Evolutionary conservation across 2,888 invertebrate genomes (phyloP), one percentile per base, ranked within the genome.

Genomic region (Cremastobaeus sp.): DNA sequence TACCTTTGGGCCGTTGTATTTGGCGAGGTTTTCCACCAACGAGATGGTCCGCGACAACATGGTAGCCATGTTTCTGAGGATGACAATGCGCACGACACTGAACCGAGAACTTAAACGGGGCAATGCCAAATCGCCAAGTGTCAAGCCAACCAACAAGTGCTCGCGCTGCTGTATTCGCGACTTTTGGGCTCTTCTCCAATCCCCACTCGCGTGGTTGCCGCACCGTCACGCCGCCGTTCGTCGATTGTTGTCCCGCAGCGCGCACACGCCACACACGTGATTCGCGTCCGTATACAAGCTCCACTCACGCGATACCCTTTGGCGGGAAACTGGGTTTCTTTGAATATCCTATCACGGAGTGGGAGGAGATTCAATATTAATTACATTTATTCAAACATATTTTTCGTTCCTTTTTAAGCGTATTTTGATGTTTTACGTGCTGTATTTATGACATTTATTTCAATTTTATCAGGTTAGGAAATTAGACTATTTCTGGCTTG

Each of bases 1-100:
- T 91, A 95, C 95, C 93, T 94, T 94, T 77, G 91, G 88, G 76
- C 92, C 91, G 89, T 92, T 92, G 88, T 92, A 92, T 75, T 92
- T 89, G 81, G 92, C 89, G 79, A 93, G 88, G 86, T 90, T 90
- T 89, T 94, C 94, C 68, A 92, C 91, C 83, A 94, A 89, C 87
- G 91, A 89, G 84, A 92, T 89, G 81, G 92, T 91, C 86, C 95
- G 92, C 85, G 92, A 92, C 88, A 95, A 91, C 89, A 95, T 90
- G 84, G 93, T 92, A 90, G 94, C 94, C 94, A 94, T 94, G 90
- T 92, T 91, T 88, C 15, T 45, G 32, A 17, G 20, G 32, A 34
- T 35, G 52, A 37, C 39, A 48, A 48, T 59, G 64, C 70, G 57
- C 57, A 47, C 59, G 45, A 48, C 50, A 64, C 62, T 57, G 35